These are phyloP conservation scores for Dissostichus mawsoni DNA, from an alignment of 2,113 vertebrate species.

Conservation along the genomic window DNA sequence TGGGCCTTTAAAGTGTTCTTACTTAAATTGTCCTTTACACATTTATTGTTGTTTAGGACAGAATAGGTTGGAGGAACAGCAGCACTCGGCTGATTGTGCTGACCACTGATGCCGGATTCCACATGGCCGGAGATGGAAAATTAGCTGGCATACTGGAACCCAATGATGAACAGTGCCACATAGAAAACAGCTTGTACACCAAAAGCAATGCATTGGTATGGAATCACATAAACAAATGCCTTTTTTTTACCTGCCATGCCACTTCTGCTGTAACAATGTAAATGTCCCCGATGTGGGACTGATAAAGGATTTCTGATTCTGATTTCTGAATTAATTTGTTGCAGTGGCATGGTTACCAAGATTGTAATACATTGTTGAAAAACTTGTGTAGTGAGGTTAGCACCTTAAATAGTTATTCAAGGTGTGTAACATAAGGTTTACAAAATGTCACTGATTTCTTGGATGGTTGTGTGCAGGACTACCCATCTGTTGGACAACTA, in stretches of 20 bases:
- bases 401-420: background rate
- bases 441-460: background rate
- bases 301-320: too few species aligned
- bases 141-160: conserved; percentile 93
- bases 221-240: background rate
- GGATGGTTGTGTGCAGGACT: conserved; percentile 86
- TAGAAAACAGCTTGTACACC: conserved; percentile 85
- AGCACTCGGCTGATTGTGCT: conserved; percentile 94
- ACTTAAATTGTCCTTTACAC: background rate
- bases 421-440: background rate
- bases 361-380: too few species aligned
- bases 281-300: too few species aligned
- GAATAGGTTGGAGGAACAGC: conserved; percentile 94
- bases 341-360: background rate
- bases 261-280: too few species aligned
- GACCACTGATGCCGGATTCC: conserved; percentile 94
- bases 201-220: conserved; percentile 88
- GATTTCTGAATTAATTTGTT: background rate
- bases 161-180: conserved; percentile 90
- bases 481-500: conserved; percentile 95
- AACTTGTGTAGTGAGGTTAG: too few species aligned
- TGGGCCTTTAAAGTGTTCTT: background rate
- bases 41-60: conserved; percentile 76
- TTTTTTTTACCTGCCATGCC: too few species aligned
- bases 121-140: conserved; percentile 95